Base-by-base conservation (phyloP, 35 echinoderm and acorn worm species). In the Ptychodera flava region DNA sequence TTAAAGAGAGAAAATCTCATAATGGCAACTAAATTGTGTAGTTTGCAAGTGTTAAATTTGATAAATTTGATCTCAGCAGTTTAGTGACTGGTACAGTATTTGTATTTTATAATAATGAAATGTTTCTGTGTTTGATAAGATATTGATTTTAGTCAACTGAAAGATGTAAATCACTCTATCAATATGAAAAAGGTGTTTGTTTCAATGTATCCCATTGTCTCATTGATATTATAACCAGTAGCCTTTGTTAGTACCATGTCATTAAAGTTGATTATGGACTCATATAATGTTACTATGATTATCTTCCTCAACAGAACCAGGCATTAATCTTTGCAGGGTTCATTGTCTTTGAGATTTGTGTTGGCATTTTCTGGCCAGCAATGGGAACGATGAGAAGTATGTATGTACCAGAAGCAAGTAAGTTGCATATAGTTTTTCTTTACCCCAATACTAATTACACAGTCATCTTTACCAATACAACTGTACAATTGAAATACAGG, bases 281-380 rank as follows among this genome's bases (percentile, higher is more conserved):
- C 33, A 29, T 14, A 85, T 38, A 27, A 38, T 78, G 53, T 16
- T 1, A 37, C 53, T 35, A 35, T 14, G 36, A 77, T 30, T 37
- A 85, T 37, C 64, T 79, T 53, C 31, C 78, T 78, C 85, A 31
- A 1, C 88, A 90, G 89, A 85, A 85, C 32, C 89, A 85, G 27
- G 1, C 76, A 15, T 35, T 52, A 38, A 77, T 90, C 1, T 90
- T 83, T 64, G 38, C 78, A 16, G 34, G 83, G 16, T 90, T 90
- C 53, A 32, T 90, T 6, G 83, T 90, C 29, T 90, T 90, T 86
- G 89, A 90, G 45, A 30, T 84, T n/a, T 90, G 89, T 85, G 80
- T 90, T 28, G 89, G 89, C 33, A 81, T 85, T 31, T 85, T 85
- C 36, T 85, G 89, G 82, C 83, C 83, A 1, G 84, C 82, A 1